Base-by-base conservation (phyloP, 2,888 invertebrate species). In the Harmothoe impar region DNA sequence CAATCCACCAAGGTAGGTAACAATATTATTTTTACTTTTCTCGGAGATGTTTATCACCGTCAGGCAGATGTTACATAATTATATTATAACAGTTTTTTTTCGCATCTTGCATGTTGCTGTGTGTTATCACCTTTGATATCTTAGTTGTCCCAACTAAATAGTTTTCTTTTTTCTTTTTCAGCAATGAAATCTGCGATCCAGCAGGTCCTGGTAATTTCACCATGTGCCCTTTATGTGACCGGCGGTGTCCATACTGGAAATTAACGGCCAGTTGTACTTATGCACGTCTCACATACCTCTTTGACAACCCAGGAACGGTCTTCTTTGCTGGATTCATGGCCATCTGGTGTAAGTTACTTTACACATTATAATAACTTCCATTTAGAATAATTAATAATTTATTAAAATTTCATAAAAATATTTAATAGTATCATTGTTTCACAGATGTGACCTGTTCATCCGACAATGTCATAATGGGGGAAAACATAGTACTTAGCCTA, bases 261-360 rank as follows among this genome's bases (percentile, higher is more conserved):
- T 93, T 96, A 20, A 20, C 17, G 5, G 94, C 93, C n/a, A 93
- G 94, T 23, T 96, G 95, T 91, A 90, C 91, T 25, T 94, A 95
- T 89, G 93, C 94, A 20, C 91, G 93, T 51, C 94, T 94, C 91
- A 94, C 95, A 91, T 92, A 95, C 33, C 94, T 95, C 92, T 95
- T 95, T 93, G 96, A 96, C 93, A 96, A 96, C 93, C 93, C 94
- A 78, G 95, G 94, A 62, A 96, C 96, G 5, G 94, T 96, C 52
- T 94, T 95, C 93, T 96, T 95, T 93, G 95, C 95, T 31, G 93
- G 95, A 29, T 95, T 96, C 92, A 96, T 96, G 95, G 94, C 96
- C 23, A 92, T 96, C 3, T 96, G 96, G 96, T 95, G 98, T 93
- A 68, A 91, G 92, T 86, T n/a, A 17, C n/a, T 62, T 43, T 43